Conservation (phyloP, 2,888 invertebrate species). For the Drosophila austrosaltans region DNA sequence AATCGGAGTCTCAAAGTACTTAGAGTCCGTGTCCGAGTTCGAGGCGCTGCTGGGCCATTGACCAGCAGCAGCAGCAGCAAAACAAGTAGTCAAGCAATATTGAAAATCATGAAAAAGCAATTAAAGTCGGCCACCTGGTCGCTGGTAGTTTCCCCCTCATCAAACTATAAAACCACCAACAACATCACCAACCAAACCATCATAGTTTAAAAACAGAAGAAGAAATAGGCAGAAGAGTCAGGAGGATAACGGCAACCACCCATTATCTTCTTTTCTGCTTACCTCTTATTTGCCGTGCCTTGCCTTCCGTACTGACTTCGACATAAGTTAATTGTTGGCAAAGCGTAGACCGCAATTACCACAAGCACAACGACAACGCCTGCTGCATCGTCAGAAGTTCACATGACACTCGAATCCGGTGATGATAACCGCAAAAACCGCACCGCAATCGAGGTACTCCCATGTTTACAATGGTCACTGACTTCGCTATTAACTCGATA, state of each 20-base stretch:
- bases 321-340: conserved; percentile 71
- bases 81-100: conserved; percentile 45
- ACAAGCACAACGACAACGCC: conserved; percentile 41
- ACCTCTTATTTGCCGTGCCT: conserved; percentile 21
- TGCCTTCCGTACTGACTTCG: conserved; percentile 37
- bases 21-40: conserved; percentile 24
- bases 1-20: conserved; percentile 3
- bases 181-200: neutral
- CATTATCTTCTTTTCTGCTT: neutral
- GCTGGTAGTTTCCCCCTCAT: neutral
- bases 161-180: conserved; percentile 6
- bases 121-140: conserved; percentile 68
- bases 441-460: conserved; percentile 25
- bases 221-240: too few species aligned
- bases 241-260: neutral
- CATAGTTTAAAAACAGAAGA: too few species aligned
- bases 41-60: conserved; percentile 26
- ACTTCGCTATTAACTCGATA: conserved; percentile 62
- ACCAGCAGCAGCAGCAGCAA: conserved; percentile 35
- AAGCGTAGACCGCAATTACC: conserved; percentile 65
- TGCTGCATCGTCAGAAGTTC: conserved; percentile 45
- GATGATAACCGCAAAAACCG: conserved; percentile 60
- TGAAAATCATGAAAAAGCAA: conserved; percentile 73
- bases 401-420: conserved; percentile 46
- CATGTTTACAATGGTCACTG: conserved; percentile 48